phyloP scores from a whole-genome alignment of 2,888 invertebrate species.

The Ochropleura plecta region DNA sequence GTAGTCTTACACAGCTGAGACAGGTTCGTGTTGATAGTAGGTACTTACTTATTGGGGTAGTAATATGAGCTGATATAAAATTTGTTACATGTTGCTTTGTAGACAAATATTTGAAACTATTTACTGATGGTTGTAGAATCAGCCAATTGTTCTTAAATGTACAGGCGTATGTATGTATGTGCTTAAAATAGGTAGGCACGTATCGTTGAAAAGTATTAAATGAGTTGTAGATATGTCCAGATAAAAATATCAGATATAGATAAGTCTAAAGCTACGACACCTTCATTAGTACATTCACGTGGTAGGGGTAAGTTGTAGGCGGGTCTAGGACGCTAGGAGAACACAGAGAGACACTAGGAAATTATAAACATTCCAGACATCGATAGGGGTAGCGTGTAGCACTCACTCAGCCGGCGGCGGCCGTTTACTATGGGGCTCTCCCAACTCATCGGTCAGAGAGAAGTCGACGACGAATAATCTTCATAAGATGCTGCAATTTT shows the following conservation, averaged over 20 bases:
- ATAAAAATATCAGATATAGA: slow-evolving; percentile 57
- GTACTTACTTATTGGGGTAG: not conserved
- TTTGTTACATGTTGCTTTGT: slow-evolving; percentile 46
- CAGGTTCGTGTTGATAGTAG: not conserved
- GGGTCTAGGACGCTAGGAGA: slow-evolving; percentile 68
- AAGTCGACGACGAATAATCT: slow-evolving; percentile 93
- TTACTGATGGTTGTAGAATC: not conserved
- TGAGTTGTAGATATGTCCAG: slow-evolving; percentile 28
- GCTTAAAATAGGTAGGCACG: slow-evolving; percentile 19
- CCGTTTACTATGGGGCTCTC: slow-evolving; percentile 87
- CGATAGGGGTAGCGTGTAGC: slow-evolving; percentile 84
- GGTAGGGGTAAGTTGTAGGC: slow-evolving; percentile 72
- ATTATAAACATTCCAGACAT: slow-evolving; percentile 88
- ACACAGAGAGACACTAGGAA: slow-evolving; percentile 77
- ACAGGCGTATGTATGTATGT: not conserved
- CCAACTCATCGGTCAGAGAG: slow-evolving; percentile 91
- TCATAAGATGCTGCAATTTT: slow-evolving; percentile 93
- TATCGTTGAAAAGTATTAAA: slow-evolving; percentile 38
- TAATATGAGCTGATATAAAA: slow-evolving; percentile 32
- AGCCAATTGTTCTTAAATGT: slow-evolving; percentile 17
- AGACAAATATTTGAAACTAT: not conserved
- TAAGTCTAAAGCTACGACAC: slow-evolving; percentile 77
- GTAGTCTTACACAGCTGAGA: slow-evolving; percentile 2
- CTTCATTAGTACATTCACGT: slow-evolving; percentile 76
- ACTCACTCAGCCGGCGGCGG: slow-evolving; percentile 88